Conservation (phyloP, 2,888 invertebrate species). For the Gryllus longicercus region DNA sequence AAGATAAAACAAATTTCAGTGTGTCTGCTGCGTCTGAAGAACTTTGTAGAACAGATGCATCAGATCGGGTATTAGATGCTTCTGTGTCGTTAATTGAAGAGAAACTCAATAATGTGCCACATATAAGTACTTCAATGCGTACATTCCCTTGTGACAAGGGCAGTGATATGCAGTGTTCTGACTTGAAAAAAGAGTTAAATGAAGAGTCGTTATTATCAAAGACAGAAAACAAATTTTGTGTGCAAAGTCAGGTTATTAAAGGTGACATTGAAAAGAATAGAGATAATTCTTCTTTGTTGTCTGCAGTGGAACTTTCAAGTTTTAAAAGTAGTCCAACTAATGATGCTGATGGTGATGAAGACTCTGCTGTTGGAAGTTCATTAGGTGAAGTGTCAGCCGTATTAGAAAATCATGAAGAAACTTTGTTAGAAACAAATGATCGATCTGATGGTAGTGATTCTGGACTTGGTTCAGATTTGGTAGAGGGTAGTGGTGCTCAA, state of each 20-base stretch:
- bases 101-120: neutral
- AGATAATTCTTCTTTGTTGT: neutral
- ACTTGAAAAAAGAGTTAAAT: neutral
- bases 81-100: neutral
- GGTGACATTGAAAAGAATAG: neutral
- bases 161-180: constrained; percentile 7
- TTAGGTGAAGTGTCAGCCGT: constrained; percentile 31
- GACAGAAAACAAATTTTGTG: neutral
- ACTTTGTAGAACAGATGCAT: neutral
- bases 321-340: neutral
- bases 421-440: constrained; percentile 36
- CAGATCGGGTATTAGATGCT: neutral
- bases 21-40: no score
- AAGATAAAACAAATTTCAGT: no score
- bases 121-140: neutral
- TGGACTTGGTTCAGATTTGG: constrained; percentile 72
- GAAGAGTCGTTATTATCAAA: neutral
- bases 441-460: constrained; percentile 82
- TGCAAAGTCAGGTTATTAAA: neutral
- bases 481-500: constrained; percentile 46
- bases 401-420: constrained; percentile 32
- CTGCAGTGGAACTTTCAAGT: neutral
- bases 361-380: constrained; percentile 31
- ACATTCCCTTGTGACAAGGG: neutral
- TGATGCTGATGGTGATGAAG: constrained; percentile 31